Evolutionary conservation across 1,140 invertebrate genomes (phyloP), one percentile per base, ranked within the genome.

Genomic region (Trachymyrmex cornetzi): DNA sequence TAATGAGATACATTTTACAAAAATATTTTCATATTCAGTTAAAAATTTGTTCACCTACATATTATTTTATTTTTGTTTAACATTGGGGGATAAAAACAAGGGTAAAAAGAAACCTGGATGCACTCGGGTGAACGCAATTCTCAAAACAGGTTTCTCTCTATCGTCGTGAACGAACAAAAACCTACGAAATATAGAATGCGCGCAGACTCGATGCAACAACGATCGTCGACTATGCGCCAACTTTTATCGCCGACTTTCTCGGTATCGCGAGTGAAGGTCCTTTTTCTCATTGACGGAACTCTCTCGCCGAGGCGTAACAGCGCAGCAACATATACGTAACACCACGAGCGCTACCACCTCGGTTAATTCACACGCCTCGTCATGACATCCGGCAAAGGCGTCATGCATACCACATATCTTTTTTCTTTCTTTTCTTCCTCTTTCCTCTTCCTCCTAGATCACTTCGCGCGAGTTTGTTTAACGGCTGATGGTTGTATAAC

Each of bases 241-340:
- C 69, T 75, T 69, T 90, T 82, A 92, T 92, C 89, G 77, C 50
- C 50, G 55, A 92, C 92, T 93, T 93, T 93, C 92, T 79, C 81
- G 86, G 16, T 44, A 44, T 67, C 88, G 24, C 63, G 6, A 64
- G 63, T 14, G 69, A 61, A 66, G 34, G 48, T 16, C 48, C 72
- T 89, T 91, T 92, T 89, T 88, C 86, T 80, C 61, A 24, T 53
- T 75, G 74, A 89, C 75, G 85, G 90, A 92, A 92, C 87, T 88
- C 74, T 82, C 61, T 77, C 61, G 14, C 16, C 9, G 30, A 66
- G 30, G 63, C 30, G 22, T 61, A 67, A 50, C 77, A 6, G 27
- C 44, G 6, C 27, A 59, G 30, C 34, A 38, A 61, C 55, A 2
- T 14, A 12, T 14, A 59, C 80, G 79, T 89, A 90, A 90, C 74